Evolutionary conservation across 30 jellyfish, hydroid and myxozoan species (phyloP).

Genomic region (Pelagia noctiluca): DNA sequence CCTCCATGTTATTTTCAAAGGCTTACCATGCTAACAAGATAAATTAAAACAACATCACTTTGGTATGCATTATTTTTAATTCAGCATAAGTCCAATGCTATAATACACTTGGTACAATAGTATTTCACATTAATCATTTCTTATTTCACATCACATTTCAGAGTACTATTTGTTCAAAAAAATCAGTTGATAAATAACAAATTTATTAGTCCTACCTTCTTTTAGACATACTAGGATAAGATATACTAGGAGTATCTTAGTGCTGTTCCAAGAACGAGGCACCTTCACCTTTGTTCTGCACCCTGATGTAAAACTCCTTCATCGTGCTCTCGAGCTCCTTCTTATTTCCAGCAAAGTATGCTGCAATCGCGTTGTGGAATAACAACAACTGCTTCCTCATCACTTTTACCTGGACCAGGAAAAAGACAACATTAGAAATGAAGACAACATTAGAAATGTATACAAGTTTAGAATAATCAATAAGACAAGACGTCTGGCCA

Average conservation of each 20-base stretch:
- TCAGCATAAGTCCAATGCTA: too few relatives aligned
- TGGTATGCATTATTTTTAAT: too few relatives aligned
- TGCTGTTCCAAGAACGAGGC: conserved; percentile 92
- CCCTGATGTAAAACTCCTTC: conserved; percentile 94
- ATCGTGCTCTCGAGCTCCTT: conserved; percentile 92
- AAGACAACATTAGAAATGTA: not conserved
- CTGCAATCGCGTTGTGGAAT: conserved; percentile 97
- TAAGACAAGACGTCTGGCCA: too few relatives aligned
- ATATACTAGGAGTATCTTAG: not conserved
- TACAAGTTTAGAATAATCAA: too few relatives aligned
- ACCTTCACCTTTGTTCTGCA: conserved; percentile 91
- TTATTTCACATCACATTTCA: not conserved
- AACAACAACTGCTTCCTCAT: conserved; percentile 95
- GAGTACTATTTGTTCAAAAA: not conserved
- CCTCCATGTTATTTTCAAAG: too few relatives aligned
- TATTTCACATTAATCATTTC: too few relatives aligned
- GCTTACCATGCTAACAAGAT: too few relatives aligned
- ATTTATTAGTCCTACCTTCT: not conserved
- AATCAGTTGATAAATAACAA: not conserved
- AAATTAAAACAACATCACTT: too few relatives aligned
- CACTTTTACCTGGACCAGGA: conserved; percentile 82
- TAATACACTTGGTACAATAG: too few relatives aligned
- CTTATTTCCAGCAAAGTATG: conserved; percentile 96
- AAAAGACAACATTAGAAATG: not conserved
- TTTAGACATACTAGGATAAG: not conserved